A percentile compares a stretch with the other conserved stretches of the same genome.
phyloP scores from a whole-genome alignment of 2,888 invertebrate species.

The Serrognathus titanus region DNA sequence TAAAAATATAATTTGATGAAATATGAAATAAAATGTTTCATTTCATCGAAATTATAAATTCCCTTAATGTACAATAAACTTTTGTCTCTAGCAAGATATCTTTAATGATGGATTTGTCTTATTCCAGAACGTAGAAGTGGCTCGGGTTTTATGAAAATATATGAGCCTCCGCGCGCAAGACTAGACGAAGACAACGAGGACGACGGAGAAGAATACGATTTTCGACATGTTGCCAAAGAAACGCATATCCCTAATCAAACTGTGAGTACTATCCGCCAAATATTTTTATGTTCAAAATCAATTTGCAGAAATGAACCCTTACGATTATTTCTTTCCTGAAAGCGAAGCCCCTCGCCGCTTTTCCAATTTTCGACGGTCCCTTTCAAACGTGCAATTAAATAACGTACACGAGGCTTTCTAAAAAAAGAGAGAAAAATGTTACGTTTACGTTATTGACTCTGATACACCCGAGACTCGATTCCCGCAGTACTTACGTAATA shows the following conservation, averaged over 20 bases:
- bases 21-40: no score
- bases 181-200: constrained; percentile 51
- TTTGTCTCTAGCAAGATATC: no score
- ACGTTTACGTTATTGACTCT: no score
- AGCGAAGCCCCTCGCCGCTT: no score
- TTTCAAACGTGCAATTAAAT: neutral
- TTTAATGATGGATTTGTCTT: constrained; percentile 6
- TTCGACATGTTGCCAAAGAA: constrained; percentile 50
- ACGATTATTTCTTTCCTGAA: no score
- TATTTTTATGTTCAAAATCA: neutral
- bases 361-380: no score
- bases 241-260: constrained; percentile 46
- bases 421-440: no score
- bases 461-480: no score
- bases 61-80: no score
- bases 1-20: no score
- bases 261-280: constrained; percentile 32
- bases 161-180: constrained; percentile 53
- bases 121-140: constrained; percentile 50
- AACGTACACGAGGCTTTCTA: neutral
- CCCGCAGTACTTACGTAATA: no score
- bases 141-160: constrained; percentile 55
- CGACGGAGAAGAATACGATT: constrained; percentile 45
- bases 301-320: neutral
- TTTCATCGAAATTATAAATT: no score